Percentiles rank a stretch among this genome's conserved stretches.
Conservation (phyloP, 2,113 vertebrate species). For the Pica pica region DNA sequence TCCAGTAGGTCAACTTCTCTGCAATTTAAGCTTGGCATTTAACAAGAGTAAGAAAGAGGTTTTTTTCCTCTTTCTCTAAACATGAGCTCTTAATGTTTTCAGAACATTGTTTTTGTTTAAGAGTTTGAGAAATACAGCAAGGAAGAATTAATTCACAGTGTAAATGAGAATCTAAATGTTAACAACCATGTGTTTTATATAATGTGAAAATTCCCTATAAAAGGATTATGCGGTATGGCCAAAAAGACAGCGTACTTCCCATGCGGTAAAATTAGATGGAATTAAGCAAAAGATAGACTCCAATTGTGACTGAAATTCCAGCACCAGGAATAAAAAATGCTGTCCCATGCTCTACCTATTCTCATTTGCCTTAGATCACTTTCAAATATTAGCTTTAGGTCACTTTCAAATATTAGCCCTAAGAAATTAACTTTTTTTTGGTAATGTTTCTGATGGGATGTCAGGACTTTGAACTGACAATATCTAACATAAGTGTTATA, state of each 20-base stretch:
- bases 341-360: background rate
- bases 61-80: background rate
- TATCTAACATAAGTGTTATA: background rate
- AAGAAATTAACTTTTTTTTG: background rate
- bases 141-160: background rate
- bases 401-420: background rate
- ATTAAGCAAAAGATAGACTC: background rate
- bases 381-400: background rate
- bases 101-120: background rate
- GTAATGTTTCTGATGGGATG: background rate
- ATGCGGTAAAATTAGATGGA: background rate
- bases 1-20: background rate
- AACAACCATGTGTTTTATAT: background rate
- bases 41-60: background rate
- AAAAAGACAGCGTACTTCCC: fast-evolving
- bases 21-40: background rate
- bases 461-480: background rate
- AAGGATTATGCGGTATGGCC: background rate
- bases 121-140: background rate
- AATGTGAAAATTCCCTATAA: background rate
- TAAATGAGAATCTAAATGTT: background rate
- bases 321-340: background rate
- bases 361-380: background rate
- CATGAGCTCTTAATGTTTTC: background rate
- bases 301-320: background rate